Base-by-base conservation (phyloP, 2,888 invertebrate species). In the Drosophila phalerata region DNA sequence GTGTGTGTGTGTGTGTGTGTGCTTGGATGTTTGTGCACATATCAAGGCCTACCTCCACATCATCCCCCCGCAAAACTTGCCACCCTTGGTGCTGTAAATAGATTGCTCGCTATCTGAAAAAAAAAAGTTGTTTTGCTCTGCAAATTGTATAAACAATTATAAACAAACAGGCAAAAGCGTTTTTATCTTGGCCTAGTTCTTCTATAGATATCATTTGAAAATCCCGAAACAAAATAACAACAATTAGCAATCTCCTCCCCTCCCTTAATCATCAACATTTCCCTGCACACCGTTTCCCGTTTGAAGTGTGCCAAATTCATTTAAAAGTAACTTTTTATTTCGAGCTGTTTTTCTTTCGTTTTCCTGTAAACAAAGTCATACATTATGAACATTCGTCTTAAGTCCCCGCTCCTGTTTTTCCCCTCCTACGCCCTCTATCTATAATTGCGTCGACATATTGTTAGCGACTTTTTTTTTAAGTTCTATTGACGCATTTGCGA, bases 81-180 rank as follows among this genome's bases (percentile, higher is more conserved):
- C 55, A 5, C 38, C 25, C 56, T 11, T 25, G 11, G 5, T 49
- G 34, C 56, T 40, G 56, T 49, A 79, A 64, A 77, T 74, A 82
- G 85, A 77, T 79, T 77, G 79, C 43, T 57, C 77, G 79, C 73
- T 85, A 83, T 86, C 84, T 84, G 38, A 25, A 61, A 56, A 25
- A 61, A 56, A 34, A 53, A 61, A 68, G 34, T 73, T 70, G 55
- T 63, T 75, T 57, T 63, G 66, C 56, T 69, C 78, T 71, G 83
- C 83, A 77, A 84, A 79, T 84, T 79, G 79, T 84, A 86, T 84
- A 85, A 86, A 86, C 84, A 85, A 85, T 85, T 86, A 81, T 79
- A 86, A 84, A 79, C 84, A 84, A 84, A 86, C 81, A 86, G 68
- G 74, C 79, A 55, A 79, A 75, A 64, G 70, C 64, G 63, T 75